Base-by-base conservation (phyloP, 37 sponge, comb jelly and placozoan species). In the Tethya wilhelma region DNA sequence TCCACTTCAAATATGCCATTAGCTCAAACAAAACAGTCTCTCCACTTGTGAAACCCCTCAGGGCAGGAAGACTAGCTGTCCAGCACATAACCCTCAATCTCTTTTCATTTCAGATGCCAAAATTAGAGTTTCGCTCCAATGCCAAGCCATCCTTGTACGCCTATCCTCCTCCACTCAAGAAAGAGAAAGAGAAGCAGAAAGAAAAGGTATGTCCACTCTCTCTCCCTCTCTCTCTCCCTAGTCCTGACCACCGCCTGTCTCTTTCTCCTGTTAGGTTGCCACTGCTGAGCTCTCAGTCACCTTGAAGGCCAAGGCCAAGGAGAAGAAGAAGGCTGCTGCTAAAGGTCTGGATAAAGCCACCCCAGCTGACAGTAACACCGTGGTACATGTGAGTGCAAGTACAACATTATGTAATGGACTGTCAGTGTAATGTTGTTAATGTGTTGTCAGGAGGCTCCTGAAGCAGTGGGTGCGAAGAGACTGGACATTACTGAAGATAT, bases 201-300 rank as follows among this genome's bases (percentile, higher is more conserved):
- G 95, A 80, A 38, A 98, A 98, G 89, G 98, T 97, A 26, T 60
- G 25, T 9, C 62, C 17, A n/a, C 25, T 60, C 17, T 60, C 5
- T 6, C 26, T 9, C 17, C 14, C 25, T 60, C 26, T n/a, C 17
- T 20, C 25, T 23, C 62, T 22, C 14, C 26, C 6, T 23, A n/a
- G 62, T 60, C 28, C 7, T n/a, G n/a, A n/a, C n/a, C n/a, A n/a
- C n/a, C n/a, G n/a, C 11, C 17, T 59, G 25, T 59, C 7, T 59
- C 4, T 59, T 23, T 59, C 8, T 59, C 28, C 38, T 4, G 66
- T 8, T 70, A 96, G 97, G 96, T 98, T 2, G 82, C 92, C 33
- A 96, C 97, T 12, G 96, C 96, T 32, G 86, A 96, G 40, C 82
- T 98, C 29, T 98, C 99, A 26, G 98, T 93, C 0, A 94, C 95